phyloP scores from a whole-genome alignment of 1,140 invertebrate species.

The Venturia canescens region DNA sequence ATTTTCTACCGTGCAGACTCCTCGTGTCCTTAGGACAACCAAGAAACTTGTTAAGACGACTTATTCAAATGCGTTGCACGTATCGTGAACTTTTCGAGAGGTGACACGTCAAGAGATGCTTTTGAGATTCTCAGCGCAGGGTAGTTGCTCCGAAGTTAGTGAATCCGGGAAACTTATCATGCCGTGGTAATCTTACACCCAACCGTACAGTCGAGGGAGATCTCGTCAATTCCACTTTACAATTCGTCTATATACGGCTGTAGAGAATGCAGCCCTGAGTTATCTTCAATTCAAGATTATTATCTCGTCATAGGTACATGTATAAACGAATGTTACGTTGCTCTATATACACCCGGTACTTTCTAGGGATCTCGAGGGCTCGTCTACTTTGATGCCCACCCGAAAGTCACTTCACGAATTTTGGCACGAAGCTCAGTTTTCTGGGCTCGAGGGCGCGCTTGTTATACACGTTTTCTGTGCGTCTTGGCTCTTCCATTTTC shows the following conservation, averaged over 20 bases:
- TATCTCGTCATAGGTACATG: constrained; percentile 7
- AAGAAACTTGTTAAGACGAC: too few species aligned
- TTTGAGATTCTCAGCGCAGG: not conserved
- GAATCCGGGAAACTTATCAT: constrained; percentile 19
- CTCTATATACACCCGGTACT: too few species aligned
- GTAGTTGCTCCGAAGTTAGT: constrained; percentile 21
- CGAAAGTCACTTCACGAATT: constrained; percentile 33
- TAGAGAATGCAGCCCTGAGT: not conserved
- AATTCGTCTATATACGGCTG: not conserved
- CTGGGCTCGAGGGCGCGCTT: not conserved
- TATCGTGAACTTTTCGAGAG: too few species aligned
- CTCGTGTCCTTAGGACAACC: too few species aligned
- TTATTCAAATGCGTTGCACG: too few species aligned
- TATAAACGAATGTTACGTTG: not conserved
- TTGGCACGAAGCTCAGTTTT: not conserved
- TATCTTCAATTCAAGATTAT: constrained; percentile 18
- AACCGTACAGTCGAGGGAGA: too few species aligned
- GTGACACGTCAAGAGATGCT: not conserved
- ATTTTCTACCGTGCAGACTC: too few species aligned
- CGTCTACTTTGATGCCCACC: constrained; percentile 10
- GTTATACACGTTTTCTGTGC: not conserved
- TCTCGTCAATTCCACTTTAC: not conserved
- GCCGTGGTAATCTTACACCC: not conserved
- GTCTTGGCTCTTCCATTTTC: too few species aligned
- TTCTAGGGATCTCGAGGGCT: not conserved